Percentiles rank a stretch among this genome's conserved stretches.
Conservation (phyloP, 2,888 invertebrate species). For the Lacanobia oleracea region DNA sequence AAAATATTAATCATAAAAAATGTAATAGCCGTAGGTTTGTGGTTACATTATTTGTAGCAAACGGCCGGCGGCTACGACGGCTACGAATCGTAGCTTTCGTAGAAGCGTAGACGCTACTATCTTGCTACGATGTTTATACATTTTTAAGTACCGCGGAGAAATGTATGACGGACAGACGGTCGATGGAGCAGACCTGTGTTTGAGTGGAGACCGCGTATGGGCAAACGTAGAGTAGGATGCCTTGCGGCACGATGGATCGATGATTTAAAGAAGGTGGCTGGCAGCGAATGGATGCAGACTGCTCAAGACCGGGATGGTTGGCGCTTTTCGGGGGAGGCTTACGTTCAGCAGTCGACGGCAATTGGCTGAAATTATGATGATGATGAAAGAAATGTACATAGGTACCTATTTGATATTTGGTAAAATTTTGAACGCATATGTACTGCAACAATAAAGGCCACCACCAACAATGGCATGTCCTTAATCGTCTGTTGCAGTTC, state of each 20-base stretch:
- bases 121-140: constrained; percentile 48
- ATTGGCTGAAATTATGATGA: too few relatives aligned
- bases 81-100: constrained; percentile 52
- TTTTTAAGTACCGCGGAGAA: constrained; percentile 47
- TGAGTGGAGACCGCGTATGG: too few relatives aligned
- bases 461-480: background rate
- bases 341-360: too few relatives aligned
- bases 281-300: too few relatives aligned
- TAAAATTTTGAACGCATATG: constrained; percentile 15
- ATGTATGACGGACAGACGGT: too few relatives aligned
- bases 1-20: constrained; percentile 38
- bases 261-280: too few relatives aligned
- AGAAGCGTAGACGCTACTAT: constrained; percentile 54
- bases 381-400: too few relatives aligned
- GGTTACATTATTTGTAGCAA: constrained; percentile 54
- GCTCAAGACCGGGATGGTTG: too few relatives aligned
- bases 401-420: background rate
- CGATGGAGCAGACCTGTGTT: too few relatives aligned
- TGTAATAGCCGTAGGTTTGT: constrained; percentile 38
- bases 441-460: background rate
- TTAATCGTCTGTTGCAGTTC: constrained; percentile 30
- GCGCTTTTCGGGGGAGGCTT: too few relatives aligned
- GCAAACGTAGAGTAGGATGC: too few relatives aligned
- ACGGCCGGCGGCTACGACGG: constrained; percentile 43
- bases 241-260: too few relatives aligned